Evolutionary conservation across 2,113 vertebrate species (phyloP).

Genomic region (Erythrocebus patas): DNA sequence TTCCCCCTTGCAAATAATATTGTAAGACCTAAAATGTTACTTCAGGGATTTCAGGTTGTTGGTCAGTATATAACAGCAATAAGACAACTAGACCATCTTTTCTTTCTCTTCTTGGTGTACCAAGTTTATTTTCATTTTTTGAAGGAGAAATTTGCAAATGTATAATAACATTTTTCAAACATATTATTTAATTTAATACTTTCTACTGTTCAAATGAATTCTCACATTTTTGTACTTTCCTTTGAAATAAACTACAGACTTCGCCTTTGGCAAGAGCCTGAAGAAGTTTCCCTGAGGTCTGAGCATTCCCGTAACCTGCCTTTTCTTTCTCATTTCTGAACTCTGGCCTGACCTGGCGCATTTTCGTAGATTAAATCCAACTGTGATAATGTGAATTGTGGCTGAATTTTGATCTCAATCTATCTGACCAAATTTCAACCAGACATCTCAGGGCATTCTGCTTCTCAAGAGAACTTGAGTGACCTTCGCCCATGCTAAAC

Average conservation of each 20-base stretch:
- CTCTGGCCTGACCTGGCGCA: neutral
- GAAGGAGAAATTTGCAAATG: neutral
- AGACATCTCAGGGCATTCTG: neutral
- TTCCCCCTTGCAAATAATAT: neutral
- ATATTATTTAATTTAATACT: neutral
- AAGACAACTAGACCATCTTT: neutral
- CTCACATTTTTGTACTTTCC: neutral
- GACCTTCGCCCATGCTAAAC: neutral
- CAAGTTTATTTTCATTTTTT: neutral
- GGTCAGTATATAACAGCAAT: neutral
- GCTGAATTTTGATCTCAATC: slow-evolving; percentile 16
- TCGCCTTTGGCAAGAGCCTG: neutral
- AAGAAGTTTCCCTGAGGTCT: neutral
- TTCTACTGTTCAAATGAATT: neutral
- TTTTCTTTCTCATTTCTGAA: neutral
- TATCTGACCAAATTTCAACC: neutral
- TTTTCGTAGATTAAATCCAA: slow-evolving; percentile 21
- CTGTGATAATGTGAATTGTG: neutral
- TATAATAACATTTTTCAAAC: neutral
- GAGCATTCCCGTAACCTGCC: neutral
- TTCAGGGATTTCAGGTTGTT: neutral
- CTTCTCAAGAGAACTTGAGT: neutral
- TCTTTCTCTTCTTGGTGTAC: neutral
- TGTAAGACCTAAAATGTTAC: neutral
- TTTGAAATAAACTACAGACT: neutral